These are phyloP conservation scores for Tiliqua scincoides DNA, from an alignment of 2,113 vertebrate species.

Conservation along the genomic window DNA sequence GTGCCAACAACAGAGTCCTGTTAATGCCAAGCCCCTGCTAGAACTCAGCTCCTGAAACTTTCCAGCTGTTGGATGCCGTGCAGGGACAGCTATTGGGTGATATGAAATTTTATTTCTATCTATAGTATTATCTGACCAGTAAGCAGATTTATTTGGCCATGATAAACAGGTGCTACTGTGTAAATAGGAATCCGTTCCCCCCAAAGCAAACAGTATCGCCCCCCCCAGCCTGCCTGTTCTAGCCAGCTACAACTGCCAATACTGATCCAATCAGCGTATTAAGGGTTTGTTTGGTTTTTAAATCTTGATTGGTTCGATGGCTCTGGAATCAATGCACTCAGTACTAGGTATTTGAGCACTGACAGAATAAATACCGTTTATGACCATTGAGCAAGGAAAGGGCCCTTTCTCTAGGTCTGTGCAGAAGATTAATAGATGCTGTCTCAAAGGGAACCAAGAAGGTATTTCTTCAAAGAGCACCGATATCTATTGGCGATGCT, in stretches of 20 bases:
- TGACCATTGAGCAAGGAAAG: not conserved
- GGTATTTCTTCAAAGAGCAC: too few relatives aligned
- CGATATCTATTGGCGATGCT: not conserved
- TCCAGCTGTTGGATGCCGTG: not conserved
- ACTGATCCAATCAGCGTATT: slow-evolving; percentile 14
- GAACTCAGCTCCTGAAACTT: not conserved
- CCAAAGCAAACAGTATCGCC: too few relatives aligned
- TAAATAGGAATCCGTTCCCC: too few relatives aligned
- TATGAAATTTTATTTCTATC: too few relatives aligned
- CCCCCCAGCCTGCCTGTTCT: too few relatives aligned
- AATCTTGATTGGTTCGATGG: not conserved
- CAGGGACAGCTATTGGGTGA: not conserved
- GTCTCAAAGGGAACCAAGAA: not conserved
- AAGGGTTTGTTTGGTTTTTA: not conserved
- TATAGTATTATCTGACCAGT: not conserved
- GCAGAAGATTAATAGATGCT: not conserved
- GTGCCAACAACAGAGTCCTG: not conserved
- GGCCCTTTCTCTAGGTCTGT: not conserved
- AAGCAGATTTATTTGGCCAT: slow-evolving; percentile 21
- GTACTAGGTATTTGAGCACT: not conserved
- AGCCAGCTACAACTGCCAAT: slow-evolving; percentile 8
- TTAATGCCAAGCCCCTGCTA: not conserved
- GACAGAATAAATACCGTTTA: not conserved
- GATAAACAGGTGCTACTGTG: too few relatives aligned
- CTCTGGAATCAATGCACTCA: rapidly evolving